These are phyloP conservation scores for Magallana ariakensis DNA, from an alignment of 1,140 invertebrate species.

Conservation along the genomic window DNA sequence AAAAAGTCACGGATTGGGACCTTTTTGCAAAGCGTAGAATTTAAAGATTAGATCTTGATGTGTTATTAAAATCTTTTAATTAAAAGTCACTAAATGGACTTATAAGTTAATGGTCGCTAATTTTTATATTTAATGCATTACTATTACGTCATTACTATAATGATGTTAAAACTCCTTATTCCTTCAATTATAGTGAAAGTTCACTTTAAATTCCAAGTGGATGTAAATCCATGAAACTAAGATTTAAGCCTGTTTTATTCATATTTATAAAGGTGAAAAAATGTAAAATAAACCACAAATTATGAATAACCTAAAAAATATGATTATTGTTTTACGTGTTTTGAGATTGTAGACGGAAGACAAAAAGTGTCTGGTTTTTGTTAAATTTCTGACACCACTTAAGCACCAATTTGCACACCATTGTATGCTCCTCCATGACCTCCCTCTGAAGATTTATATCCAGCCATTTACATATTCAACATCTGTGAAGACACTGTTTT, in stretches of 20 bases:
- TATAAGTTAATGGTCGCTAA: too few species aligned
- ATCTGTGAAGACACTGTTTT: not conserved
- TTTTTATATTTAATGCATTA: too few species aligned
- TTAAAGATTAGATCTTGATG: too few species aligned
- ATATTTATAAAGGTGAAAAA: slow-evolving; percentile 36
- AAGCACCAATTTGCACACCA: not conserved
- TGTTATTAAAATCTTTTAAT: too few species aligned
- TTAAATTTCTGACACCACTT: not conserved
- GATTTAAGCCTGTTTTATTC: not conserved
- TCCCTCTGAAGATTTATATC: not conserved
- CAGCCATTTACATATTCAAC: not conserved
- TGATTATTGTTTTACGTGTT: not conserved
- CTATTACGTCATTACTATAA: too few species aligned
- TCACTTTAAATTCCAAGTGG: not conserved
- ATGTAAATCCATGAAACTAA: slow-evolving; percentile 9
- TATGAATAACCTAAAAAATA: not conserved
- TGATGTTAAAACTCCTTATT: too few species aligned
- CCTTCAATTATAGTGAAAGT: not conserved
- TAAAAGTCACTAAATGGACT: too few species aligned
- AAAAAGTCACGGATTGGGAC: too few species aligned
- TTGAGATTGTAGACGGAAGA: not conserved
- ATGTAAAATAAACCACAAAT: not conserved
- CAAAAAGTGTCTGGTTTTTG: not conserved
- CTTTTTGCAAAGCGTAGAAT: too few species aligned
- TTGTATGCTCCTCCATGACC: not conserved